These are phyloP conservation scores for Struthidea cinerea DNA, from an alignment of 2,113 vertebrate genomes.

Conservation along the genomic window DNA sequence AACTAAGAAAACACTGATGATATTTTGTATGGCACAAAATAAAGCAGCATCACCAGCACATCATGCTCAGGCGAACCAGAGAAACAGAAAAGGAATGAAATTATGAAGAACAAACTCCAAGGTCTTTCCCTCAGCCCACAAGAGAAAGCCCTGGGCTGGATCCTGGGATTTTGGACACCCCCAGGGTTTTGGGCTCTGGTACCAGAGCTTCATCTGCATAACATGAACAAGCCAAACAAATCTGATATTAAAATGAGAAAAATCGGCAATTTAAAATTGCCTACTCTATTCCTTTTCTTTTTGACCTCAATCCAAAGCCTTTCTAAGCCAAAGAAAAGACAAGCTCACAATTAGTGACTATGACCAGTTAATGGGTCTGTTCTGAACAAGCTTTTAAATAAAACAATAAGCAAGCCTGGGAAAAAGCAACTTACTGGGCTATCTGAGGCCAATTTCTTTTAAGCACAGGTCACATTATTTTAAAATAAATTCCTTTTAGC, in stretches of 20 bases:
- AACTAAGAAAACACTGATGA: neutral
- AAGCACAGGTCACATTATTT: neutral
- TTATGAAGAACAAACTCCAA: neutral
- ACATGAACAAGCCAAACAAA: neutral
- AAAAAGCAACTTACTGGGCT: neutral
- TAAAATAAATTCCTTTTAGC: conserved; percentile 4
- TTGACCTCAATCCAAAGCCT: neutral
- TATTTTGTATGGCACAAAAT: neutral
- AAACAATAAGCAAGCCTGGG: neutral
- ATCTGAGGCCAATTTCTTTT: neutral
- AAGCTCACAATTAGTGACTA: conserved; percentile 5
- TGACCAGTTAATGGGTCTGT: neutral
- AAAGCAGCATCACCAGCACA: neutral
- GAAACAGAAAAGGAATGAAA: neutral
- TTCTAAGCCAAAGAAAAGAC: conserved; percentile 16
- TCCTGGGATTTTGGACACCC: neutral
- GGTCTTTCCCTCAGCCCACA: neutral
- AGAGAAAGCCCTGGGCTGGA: neutral
- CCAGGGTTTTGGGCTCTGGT: neutral
- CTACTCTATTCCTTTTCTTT: neutral
- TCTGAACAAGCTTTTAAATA: conserved; percentile 6
- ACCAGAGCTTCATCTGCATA: neutral
- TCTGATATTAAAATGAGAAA: neutral
- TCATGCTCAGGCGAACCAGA: neutral
- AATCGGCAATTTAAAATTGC: neutral